These are phyloP conservation scores for Morelia viridis DNA, from an alignment of 2,797 vertebrate species.

Conservation along the genomic window DNA sequence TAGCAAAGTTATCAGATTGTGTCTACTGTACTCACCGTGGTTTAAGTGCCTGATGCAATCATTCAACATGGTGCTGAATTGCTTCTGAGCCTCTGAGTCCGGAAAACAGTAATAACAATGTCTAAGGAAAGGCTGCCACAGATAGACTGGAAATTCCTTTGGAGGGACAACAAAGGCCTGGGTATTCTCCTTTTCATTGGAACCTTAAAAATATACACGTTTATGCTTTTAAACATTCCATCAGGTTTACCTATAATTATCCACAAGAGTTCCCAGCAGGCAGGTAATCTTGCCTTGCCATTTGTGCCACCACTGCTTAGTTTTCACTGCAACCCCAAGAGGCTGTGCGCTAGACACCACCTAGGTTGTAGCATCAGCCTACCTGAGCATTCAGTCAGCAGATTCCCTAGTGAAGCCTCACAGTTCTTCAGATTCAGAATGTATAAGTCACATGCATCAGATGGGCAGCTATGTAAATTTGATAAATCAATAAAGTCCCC, in stretches of 20 bases:
- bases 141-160: slow-evolving; percentile 84
- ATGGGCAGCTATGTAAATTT: not conserved
- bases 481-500: not conserved
- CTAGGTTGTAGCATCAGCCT: not conserved
- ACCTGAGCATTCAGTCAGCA: not conserved
- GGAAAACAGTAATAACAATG: slow-evolving; percentile 88
- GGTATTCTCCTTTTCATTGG: slow-evolving; percentile 78
- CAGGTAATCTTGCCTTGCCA: not conserved
- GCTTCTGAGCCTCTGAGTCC: slow-evolving; percentile 68
- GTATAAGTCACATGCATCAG: not conserved
- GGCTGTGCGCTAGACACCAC: not conserved
- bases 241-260: not conserved
- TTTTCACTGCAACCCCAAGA: not conserved
- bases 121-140: slow-evolving; percentile 84
- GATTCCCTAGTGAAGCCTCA: not conserved
- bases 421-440: not conserved
- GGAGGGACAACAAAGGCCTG: slow-evolving; percentile 78
- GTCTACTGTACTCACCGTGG: slow-evolving; percentile 72
- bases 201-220: slow-evolving; percentile 61
- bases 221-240: not conserved
- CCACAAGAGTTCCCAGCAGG: not conserved
- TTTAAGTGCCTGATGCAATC: slow-evolving; percentile 89
- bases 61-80: slow-evolving; percentile 77
- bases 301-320: not conserved
- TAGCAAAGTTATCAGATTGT: not conserved